These are phyloP conservation scores for Bradypodion pumilum DNA, from an alignment of 2,797 vertebrate genomes.

Conservation along the genomic window DNA sequence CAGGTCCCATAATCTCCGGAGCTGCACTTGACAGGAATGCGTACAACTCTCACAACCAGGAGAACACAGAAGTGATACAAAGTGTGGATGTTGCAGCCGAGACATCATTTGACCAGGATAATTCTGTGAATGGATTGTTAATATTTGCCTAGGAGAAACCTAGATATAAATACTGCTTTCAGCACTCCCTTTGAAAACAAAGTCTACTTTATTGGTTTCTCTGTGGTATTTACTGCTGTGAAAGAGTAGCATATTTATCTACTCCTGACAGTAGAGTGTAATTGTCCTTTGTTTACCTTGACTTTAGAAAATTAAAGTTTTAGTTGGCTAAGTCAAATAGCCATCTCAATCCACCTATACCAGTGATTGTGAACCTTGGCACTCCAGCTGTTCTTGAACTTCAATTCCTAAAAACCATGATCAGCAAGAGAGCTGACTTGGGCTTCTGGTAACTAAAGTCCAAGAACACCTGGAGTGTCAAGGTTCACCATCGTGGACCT, in stretches of 20 bases:
- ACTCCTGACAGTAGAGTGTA: neutral
- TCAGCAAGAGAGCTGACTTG: too few species aligned
- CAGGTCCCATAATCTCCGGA: too few species aligned
- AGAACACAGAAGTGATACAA: neutral
- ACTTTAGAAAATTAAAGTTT: neutral
- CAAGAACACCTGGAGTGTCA: too few species aligned
- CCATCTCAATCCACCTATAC: neutral
- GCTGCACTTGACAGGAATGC: too few species aligned
- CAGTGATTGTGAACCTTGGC: too few species aligned
- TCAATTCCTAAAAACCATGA: too few species aligned
- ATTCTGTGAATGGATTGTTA: neutral
- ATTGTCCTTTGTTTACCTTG: too few species aligned
- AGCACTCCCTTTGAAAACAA: neutral
- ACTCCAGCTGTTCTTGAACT: too few species aligned
- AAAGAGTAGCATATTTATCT: neutral
- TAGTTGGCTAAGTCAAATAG: neutral
- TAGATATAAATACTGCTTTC: neutral
- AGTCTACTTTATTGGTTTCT: neutral
- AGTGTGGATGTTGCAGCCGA: neutral
- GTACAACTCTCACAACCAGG: too few species aligned
- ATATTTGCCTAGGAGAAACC: neutral
- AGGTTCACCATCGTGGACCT: too few species aligned
- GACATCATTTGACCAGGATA: neutral
- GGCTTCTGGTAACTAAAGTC: too few species aligned
- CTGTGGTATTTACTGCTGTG: neutral